Evolutionary conservation across 2,797 vertebrate species (phyloP).

Genomic region (Sebastes glaucus): DNA sequence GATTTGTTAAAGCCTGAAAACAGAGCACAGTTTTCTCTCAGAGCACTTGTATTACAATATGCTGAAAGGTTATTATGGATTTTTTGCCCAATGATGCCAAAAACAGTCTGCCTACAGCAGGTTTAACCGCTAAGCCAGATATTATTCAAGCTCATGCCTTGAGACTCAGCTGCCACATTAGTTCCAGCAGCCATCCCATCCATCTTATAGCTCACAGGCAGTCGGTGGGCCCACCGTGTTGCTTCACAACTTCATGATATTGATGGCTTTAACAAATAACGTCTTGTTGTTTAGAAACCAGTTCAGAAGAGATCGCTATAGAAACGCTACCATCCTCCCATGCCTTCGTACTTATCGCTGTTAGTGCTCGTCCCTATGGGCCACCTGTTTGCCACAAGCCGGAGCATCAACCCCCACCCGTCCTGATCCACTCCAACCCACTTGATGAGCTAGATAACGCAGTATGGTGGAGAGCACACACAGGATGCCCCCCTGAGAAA

Average conservation of each 20-base stretch:
- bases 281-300: slow-evolving; percentile 43
- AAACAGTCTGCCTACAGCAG: no score
- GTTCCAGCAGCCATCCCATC: slow-evolving; percentile 61
- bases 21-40: no score
- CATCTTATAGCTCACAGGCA: slow-evolving; percentile 38
- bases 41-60: no score
- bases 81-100: no score
- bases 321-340: slow-evolving; percentile 22
- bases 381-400: slow-evolving; percentile 72
- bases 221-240: slow-evolving; percentile 32
- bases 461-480: slow-evolving; percentile 54
- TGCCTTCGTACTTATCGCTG: slow-evolving; percentile 35
- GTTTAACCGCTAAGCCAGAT: slow-evolving; percentile 28
- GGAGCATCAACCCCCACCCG: slow-evolving; percentile 49
- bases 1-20: no score
- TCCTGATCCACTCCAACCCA: slow-evolving; percentile 62
- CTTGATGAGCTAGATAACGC: slow-evolving; percentile 73
- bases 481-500: slow-evolving; percentile 68
- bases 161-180: slow-evolving; percentile 61
- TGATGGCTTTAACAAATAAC: slow-evolving; percentile 53
- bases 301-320: slow-evolving; percentile 34
- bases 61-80: no score
- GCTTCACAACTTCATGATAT: slow-evolving; percentile 59
- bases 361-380: slow-evolving; percentile 42
- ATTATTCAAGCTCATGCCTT: slow-evolving; percentile 54